Evolutionary conservation across 2,113 vertebrate genomes (phyloP), one percentile per base, ranked within the genome.

Genomic region (Delphinus delphis): DNA sequence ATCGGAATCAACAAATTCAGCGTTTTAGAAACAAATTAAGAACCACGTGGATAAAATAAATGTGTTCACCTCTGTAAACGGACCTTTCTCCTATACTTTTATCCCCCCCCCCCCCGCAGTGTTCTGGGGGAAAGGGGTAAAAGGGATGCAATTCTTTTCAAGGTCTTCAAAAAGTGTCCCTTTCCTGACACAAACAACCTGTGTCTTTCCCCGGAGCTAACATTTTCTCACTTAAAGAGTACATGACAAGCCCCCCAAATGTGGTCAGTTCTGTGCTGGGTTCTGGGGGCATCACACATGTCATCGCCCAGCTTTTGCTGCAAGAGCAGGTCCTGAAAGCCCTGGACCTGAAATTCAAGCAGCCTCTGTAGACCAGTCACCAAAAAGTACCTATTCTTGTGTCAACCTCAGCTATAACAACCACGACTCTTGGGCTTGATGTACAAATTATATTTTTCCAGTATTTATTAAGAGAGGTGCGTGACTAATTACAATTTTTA

Each of bases 81-180:
- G 90, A n/a, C 63, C 28, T 81, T 41, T 31, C 28, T 82, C 21
- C 36, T 70, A 3, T 18, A 26, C 20, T 70, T 53, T 53, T 53
- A 53, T 15, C 15, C 53, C 1, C 17, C 50, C 50, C 5, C 14
- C 5, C 50, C 15, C 53, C 15, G 0, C 5, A 6, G 18, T 41
- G 74, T 63, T 21, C 0, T 50, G 50, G 44, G 53, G 18, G 10
- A 1, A 6, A 18, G 36, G 9, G 31, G 74, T 77, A 62, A 25
- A 62, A 26, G 25, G 21, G 20, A 58, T 11, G 33, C 55, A 2
- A 0, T 63, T 8, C 23, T 36, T 71, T 8, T 2, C 38, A 62
- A 20, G 17, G 58, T 14, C 26, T 82, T 63, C 70, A 18, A 18
- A 33, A 63, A 33, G 20, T 13, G 4, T 41, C n/a, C 58, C 55